Base-by-base conservation (phyloP, 2,797 vertebrate species). In the Hypotaenidia philippensis region DNA sequence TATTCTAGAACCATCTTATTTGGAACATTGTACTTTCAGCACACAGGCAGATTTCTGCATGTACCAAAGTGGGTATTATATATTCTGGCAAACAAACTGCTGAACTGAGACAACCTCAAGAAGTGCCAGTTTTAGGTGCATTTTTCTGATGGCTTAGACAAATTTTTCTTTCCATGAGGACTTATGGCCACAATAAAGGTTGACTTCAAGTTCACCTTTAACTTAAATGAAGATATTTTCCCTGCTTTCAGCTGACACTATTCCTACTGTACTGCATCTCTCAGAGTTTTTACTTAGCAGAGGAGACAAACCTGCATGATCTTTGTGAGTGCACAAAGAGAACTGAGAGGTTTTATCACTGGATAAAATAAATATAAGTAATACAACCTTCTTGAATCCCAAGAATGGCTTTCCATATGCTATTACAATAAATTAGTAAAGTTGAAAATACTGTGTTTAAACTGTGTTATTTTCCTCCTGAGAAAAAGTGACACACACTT, bases 191-290 rank as follows among this genome's bases (percentile, higher is more conserved):
- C 2, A 4, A 91, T 40, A 80, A 76, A 63, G 50, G 25, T 31
- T 66, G 64, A 91, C 44, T 70, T 70, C 63, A 32, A 80, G n/a
- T 56, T 91, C 27, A 87, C 19, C 27, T 75, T 88, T 49, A 69
- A 82, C 61, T 47, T 82, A 87, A 85, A 91, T 41, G 75, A 64
- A 94, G 26, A 32, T 56, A n/a, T 66, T 68, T 90, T 80, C 53
- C 31, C 14, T n/a, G 64, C 32, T 90, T 88, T 53, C 69, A 78
- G 64, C 11, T 5, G 13, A 72, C 22, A 55, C 25, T 64, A 29
- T 3, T 85, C 36, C 19, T 71, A 69, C 66, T 71, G 66, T 53
- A 79, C 38, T 61, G 26, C 12, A 41, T 23, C 27, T 71, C 31
- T 82, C 38, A 11, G 20, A 12, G 3, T 0, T 8, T 44, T 25